A percentile compares a stretch with the other conserved stretches of the same genome.
These are phyloP conservation scores for Andricus curvator DNA, from an alignment of 2,888 invertebrate genomes.

Conservation along the genomic window DNA sequence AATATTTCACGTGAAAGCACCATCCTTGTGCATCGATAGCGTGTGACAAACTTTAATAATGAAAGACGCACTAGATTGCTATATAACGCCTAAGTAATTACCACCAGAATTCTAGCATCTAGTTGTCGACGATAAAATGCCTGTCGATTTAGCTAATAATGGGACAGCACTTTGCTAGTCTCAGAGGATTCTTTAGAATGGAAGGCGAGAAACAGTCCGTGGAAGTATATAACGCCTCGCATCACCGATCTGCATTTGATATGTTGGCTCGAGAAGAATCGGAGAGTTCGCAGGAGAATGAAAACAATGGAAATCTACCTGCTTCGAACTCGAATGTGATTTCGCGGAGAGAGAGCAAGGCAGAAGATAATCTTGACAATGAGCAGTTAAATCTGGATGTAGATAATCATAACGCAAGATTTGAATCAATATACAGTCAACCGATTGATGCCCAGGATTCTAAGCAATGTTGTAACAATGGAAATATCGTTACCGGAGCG, in stretches of 20 bases:
- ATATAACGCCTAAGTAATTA: slow-evolving; percentile 33
- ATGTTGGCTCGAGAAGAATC: slow-evolving; percentile 64
- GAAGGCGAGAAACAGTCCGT: slow-evolving; percentile 67
- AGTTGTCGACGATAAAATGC: slow-evolving; percentile 68
- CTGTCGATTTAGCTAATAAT: slow-evolving; percentile 71
- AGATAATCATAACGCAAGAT: slow-evolving; percentile 76
- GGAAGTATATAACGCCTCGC: slow-evolving; percentile 65
- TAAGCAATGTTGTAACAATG: slow-evolving; percentile 71
- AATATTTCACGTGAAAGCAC: slow-evolving; percentile 20
- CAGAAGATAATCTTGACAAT: slow-evolving; percentile 70
- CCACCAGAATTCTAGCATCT: slow-evolving; percentile 41
- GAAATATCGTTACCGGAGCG: slow-evolving; percentile 65
- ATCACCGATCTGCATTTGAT: slow-evolving; percentile 61
- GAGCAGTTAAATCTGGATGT: slow-evolving; percentile 69
- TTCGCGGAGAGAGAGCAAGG: slow-evolving; percentile 65
- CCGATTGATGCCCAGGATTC: slow-evolving; percentile 71
- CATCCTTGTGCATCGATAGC: background rate
- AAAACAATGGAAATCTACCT: slow-evolving; percentile 72
- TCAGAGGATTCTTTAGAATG: slow-evolving; percentile 76
- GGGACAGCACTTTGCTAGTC: slow-evolving; percentile 78
- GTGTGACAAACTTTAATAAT: background rate
- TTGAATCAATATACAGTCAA: slow-evolving; percentile 76
- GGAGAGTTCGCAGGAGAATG: slow-evolving; percentile 61
- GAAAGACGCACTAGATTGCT: background rate
- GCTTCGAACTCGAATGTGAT: slow-evolving; percentile 62